Conservation (phyloP, 2,888 invertebrate genomes). For the Dolichopus griseipennis region DNA sequence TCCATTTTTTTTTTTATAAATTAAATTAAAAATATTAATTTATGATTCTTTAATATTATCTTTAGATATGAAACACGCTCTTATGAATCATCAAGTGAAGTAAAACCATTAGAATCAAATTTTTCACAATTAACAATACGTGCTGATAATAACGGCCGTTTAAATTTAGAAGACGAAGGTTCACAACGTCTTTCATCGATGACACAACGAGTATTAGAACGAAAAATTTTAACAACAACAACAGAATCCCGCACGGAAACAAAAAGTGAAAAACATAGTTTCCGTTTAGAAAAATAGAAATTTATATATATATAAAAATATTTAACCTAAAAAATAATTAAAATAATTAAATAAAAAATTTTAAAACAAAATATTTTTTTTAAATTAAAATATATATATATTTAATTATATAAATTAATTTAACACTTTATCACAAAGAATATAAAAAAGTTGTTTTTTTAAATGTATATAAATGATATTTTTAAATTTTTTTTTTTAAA, state of each 20-base stretch:
- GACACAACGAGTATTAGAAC: slow-evolving; percentile 43
- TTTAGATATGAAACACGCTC: slow-evolving; percentile 43
- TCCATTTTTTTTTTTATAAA: neutral
- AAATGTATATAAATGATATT: neutral
- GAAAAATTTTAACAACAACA: slow-evolving; percentile 40
- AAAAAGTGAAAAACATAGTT: slow-evolving; percentile 42
- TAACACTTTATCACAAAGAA: neutral
- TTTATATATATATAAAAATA: neutral
- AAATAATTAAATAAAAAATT: neutral
- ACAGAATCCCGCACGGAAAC: slow-evolving; percentile 41
- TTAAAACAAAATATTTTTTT: neutral
- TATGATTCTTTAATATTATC: neutral
- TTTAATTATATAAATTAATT: no score
- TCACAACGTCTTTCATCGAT: slow-evolving; percentile 40
- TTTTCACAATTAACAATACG: slow-evolving; percentile 40
- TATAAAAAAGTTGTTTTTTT: no score
- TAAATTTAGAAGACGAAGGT: slow-evolving; percentile 39
- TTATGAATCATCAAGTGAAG: slow-evolving; percentile 36
- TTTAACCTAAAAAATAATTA: neutral
- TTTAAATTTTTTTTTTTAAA: neutral
- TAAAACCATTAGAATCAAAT: slow-evolving; percentile 34
- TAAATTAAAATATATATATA: neutral
- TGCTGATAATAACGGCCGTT: slow-evolving; percentile 36
- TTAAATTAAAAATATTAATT: neutral
- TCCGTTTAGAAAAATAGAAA: slow-evolving; percentile 37